phyloP scores from a whole-genome alignment of 2,113 vertebrate species.

The Naja naja region DNA sequence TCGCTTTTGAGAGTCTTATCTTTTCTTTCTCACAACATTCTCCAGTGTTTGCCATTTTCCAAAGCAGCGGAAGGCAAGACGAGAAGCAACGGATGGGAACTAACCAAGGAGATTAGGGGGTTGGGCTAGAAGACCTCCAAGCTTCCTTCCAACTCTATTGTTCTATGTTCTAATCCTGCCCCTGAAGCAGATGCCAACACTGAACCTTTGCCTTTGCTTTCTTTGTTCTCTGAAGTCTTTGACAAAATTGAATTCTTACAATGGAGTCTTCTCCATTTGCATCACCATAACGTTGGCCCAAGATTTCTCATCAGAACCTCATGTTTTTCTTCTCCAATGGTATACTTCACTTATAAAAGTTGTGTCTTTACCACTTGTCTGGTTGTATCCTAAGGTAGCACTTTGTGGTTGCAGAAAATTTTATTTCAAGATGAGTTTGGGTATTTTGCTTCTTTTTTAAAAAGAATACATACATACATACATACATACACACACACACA shows the following conservation, averaged over 20 bases:
- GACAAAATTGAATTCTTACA: background rate
- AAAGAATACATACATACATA: too few species aligned
- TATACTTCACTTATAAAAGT: background rate
- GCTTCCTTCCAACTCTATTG: background rate
- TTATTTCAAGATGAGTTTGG: background rate
- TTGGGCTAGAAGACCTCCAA: background rate
- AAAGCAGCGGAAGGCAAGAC: background rate
- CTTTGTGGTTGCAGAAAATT: background rate
- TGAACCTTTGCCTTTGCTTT: background rate
- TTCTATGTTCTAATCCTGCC: background rate
- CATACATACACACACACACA: too few species aligned
- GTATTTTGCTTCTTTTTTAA: conserved; percentile 5
- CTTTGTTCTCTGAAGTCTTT: background rate
- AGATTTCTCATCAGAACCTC: background rate
- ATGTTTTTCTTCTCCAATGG: background rate
- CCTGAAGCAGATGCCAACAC: background rate
- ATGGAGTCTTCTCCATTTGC: background rate
- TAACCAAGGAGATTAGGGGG: background rate
- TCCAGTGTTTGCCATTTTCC: background rate
- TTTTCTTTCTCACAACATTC: background rate
- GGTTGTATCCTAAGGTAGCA: background rate
- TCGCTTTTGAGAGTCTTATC: too few species aligned
- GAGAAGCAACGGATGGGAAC: background rate
- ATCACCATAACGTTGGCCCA: background rate
- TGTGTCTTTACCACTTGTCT: background rate